Evolutionary conservation across 2,888 invertebrate species (phyloP).

Genomic region (Rapana venosa): DNA sequence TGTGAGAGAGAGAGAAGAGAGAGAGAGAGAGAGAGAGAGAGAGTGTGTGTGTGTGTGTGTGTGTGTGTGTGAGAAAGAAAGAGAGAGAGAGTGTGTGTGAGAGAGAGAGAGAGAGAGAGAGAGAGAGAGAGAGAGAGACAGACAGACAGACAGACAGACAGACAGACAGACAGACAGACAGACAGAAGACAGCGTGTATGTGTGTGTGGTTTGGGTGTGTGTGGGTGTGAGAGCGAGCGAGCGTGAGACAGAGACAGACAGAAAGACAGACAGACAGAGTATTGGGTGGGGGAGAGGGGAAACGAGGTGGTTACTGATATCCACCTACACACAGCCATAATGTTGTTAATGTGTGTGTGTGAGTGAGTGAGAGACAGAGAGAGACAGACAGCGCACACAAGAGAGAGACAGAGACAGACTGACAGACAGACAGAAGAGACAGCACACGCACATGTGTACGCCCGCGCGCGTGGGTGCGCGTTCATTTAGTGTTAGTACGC

Average conservation of each 20-base stretch:
- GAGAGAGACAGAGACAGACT: background rate
- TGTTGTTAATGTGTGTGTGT: slow-evolving; percentile 16
- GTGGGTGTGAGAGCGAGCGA: too few relatives aligned
- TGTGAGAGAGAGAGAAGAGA: background rate
- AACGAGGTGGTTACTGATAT: too few relatives aligned
- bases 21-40: background rate
- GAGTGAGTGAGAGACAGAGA: background rate
- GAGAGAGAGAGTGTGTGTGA: background rate
- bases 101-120: slow-evolving; percentile 9
- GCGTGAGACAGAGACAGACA: too few relatives aligned
- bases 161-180: background rate
- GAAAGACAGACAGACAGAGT: too few relatives aligned
- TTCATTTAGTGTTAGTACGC: background rate
- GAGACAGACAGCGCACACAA: background rate
- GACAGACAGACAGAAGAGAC: background rate
- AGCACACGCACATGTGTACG: background rate
- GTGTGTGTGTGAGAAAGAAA: background rate
- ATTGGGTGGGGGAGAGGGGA: too few relatives aligned
- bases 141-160: background rate
- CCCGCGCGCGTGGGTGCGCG: background rate
- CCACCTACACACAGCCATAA: too few relatives aligned
- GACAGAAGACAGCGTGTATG: too few relatives aligned
- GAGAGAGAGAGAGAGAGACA: slow-evolving; percentile 4
- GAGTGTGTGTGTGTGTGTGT: slow-evolving; percentile 22
- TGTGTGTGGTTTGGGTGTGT: too few relatives aligned